phyloP scores from a whole-genome alignment of 1,140 invertebrate species.

The Plectrocnemia conspersa region DNA sequence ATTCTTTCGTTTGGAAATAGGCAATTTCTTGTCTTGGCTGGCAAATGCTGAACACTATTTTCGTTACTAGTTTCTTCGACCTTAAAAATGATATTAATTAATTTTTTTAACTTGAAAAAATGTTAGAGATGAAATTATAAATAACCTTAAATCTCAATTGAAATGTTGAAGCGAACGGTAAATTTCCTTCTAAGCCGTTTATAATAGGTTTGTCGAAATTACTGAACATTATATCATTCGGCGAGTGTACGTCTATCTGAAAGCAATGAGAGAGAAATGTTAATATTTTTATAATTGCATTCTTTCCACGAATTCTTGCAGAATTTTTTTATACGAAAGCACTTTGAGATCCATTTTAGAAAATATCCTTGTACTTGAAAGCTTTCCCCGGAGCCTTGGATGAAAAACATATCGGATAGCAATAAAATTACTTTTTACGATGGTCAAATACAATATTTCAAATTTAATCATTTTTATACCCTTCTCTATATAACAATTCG shows the following conservation, averaged over 20 bases:
- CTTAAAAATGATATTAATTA: conserved; percentile 33
- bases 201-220: conserved; percentile 29
- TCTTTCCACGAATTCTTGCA: not conserved
- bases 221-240: conserved; percentile 28
- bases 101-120: not conserved
- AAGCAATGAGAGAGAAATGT: conserved; percentile 4
- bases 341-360: too few relatives aligned
- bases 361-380: too few relatives aligned
- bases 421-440: too few relatives aligned
- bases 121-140: not conserved
- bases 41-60: conserved; percentile 38
- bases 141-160: conserved; percentile 24
- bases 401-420: too few relatives aligned
- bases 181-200: conserved; percentile 20
- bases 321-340: not conserved
- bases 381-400: too few relatives aligned
- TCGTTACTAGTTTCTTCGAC: conserved; percentile 46
- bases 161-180: conserved; percentile 26
- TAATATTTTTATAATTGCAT: not conserved
- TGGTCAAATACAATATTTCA: too few relatives aligned
- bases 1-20: conserved; percentile 43
- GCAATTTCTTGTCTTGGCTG: conserved; percentile 42
- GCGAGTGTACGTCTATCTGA: conserved; percentile 30
- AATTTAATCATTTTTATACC: too few relatives aligned
- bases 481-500: too few relatives aligned